Evolutionary conservation across 2,113 vertebrate genomes (phyloP), one percentile per base, ranked within the genome.

Genomic region (Terrapene triunguis): DNA sequence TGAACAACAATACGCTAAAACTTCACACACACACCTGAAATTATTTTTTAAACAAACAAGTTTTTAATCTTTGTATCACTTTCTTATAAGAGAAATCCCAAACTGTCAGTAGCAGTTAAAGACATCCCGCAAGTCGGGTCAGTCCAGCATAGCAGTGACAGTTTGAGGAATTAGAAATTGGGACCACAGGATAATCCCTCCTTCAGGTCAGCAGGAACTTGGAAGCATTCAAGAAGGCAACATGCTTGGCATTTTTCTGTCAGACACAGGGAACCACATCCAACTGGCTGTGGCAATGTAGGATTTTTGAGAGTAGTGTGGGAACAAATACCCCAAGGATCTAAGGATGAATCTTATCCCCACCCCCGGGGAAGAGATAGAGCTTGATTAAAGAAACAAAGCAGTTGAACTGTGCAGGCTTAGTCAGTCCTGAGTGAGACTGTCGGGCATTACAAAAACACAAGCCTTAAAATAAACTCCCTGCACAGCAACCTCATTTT

Each of bases 41-140:
- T 3, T 1, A 1, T 1, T 27, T 1, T 0, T 53, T 4, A 32
- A 57, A 14, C 38, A 8, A 19, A 59, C 22, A 74, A 7, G 0
- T 5, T 0, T 3, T 76, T 3, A 25, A 4, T 51, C 54, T 42
- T 11, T 3, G 32, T 13, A 29, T 8, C 1, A 4, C 8, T n/a
- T n/a, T 42, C 21, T 50, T 5, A 1, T 3, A 38, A 55, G 12
- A 48, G 62, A 65, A 25, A 62, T 29, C 65, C 53, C 4, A 16
- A 76, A 6, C 13, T 29, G n/a, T 42, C 51, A 38, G n/a, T 27
- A 47, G 22, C 2, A 13, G 6, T 7, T 42, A n/a, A 6, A 51
- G 12, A 2, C 74, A 76, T 13, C 38, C 22, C n/a, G 4, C n/a
- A 35, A 21, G 6, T 76, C 12, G 42, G 74, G 42, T 44, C 74